phyloP scores from a whole-genome alignment of 2,113 vertebrate species.

The human (Homo sapiens) region GRCh38 chr15:83836501-83837000 shows the following conservation, averaged over 20 bases:
- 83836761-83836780: not conserved
- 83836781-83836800: not conserved
- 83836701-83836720: not conserved
- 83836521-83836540: not conserved
- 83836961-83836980: not conserved
- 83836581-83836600: rapidly evolving
- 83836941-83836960: not conserved
- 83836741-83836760: not conserved
- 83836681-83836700: no score
- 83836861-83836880: not conserved
- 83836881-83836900: not conserved
- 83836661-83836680: not conserved
- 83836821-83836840: not conserved
- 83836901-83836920: not conserved
- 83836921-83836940: not conserved
- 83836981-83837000: not conserved
- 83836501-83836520: conserved; percentile 1
- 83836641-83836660: not conserved
- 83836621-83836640: not conserved
- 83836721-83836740: not conserved
- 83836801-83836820: not conserved
- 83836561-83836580: not conserved
- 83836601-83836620: not conserved
- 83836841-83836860: not conserved
- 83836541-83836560: not conserved